Conservation (phyloP, 2,888 invertebrate species). For the Drosophila ustulata region DNA sequence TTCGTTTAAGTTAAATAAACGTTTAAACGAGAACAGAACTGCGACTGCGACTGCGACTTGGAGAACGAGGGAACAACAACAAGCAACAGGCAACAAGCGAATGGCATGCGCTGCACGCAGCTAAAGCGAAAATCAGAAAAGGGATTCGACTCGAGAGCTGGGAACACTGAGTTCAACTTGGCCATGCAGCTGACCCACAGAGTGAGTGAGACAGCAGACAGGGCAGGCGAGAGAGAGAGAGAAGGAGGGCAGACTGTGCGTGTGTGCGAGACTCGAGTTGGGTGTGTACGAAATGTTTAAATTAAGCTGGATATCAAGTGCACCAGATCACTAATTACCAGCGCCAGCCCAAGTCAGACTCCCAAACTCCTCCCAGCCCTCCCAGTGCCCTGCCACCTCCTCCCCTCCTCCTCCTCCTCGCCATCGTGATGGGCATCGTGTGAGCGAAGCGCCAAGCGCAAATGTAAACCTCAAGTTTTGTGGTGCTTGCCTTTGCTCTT, state of each 20-base stretch:
- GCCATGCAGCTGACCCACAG: constrained; percentile 13
- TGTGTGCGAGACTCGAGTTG: constrained; percentile 55
- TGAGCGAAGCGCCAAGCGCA: constrained; percentile 68
- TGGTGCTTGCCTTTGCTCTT: constrained; percentile 17
- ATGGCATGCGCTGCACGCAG: constrained; percentile 78
- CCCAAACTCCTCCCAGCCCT: constrained; percentile 20
- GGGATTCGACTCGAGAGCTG: constrained; percentile 28
- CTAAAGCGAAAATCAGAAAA: constrained; percentile 16
- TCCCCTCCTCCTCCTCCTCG: constrained; percentile 3
- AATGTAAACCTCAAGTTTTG: constrained; percentile 34
- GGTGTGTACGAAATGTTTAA: constrained; percentile 81
- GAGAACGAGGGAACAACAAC: constrained; percentile 35
- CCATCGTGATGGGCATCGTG: constrained; percentile 50
- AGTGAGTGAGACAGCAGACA: background rate
- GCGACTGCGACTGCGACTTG: constrained; percentile 21
- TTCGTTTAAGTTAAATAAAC: constrained; percentile 82
- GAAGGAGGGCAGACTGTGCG: constrained; percentile 10
- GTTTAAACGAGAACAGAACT: constrained; percentile 81
- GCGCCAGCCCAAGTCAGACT: constrained; percentile 66
- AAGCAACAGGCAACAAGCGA: constrained; percentile 57
- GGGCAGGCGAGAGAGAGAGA: background rate
- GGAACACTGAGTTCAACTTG: constrained; percentile 7
- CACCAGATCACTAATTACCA: constrained; percentile 84
- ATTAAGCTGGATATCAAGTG: constrained; percentile 83
- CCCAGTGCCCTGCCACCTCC: constrained; percentile 2